Evolutionary conservation across 37 sponge, comb jelly and placozoan species (phyloP), one percentile per base, ranked within the genome.

Genomic region (Petrosia ficiformis): DNA sequence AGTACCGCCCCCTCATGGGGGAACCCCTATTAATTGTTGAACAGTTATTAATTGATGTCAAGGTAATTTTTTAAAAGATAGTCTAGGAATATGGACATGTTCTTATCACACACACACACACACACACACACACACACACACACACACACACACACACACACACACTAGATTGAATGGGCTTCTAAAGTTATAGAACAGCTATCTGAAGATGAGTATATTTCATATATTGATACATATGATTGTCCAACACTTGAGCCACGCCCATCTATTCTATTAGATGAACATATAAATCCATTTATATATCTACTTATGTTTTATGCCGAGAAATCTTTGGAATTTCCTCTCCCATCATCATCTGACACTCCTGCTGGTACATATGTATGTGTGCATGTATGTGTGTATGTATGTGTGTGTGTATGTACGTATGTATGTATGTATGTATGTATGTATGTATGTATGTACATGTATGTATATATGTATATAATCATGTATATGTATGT

Each of bases 11-110:
- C 19, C 74, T 96, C 38, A 35, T 93, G 31, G 39, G 29, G 37
- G 60, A 79, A 11, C 91, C 94, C 29, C 22, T 75, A 11, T 60
- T 86, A 39, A 79, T 96, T 31, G 73, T 93, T 40, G 97, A 96
- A 39, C 94, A 96, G 80, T 82, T 96, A 48, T 70, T 96, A 35
- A 90, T 96, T 75, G 75, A 96, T 70, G 21, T 82, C 39, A 96
- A 96, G 90, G 96, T 95, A 24, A 41, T 75, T 30, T 24, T 30
- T 24, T 33, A 64, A 16, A 14, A n/a, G 16, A 3, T 74, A 19
- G 8, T 44, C 35, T 16, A 59, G 1, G 14, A 26, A 26, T 29
- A 61, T 61, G 38, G 39, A 21, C 8, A 4, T 6, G 44, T 35
- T 65, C n/a, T 37, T 22, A 58, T 28, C 6, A 39, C 59, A 4